phyloP scores from a whole-genome alignment of 2,888 invertebrate species.

The Odiellus spinosus region DNA sequence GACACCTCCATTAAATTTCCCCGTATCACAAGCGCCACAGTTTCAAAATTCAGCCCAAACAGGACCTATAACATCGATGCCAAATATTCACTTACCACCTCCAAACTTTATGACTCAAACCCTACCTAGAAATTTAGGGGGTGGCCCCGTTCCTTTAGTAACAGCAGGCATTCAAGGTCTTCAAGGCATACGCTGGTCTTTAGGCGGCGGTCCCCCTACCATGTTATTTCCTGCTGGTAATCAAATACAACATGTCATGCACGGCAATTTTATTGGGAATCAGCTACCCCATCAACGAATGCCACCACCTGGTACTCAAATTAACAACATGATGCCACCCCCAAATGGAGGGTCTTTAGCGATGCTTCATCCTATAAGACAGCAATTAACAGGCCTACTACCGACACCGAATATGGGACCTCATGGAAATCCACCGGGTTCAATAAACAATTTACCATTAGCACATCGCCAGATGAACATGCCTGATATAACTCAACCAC shows the following conservation, averaged over 20 bases:
- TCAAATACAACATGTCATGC: slow-evolving; percentile 15
- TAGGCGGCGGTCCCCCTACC: slow-evolving; percentile 8
- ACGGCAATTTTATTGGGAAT: slow-evolving; percentile 14
- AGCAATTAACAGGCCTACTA: slow-evolving; percentile 8
- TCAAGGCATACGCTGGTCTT: slow-evolving; percentile 8
- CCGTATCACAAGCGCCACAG: slow-evolving; percentile 18
- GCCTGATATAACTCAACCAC: slow-evolving; percentile 7
- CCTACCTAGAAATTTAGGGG: slow-evolving; percentile 6
- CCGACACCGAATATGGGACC: too few relatives aligned
- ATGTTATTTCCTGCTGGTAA: slow-evolving; percentile 9
- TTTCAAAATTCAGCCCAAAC: too few relatives aligned
- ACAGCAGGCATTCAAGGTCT: too few relatives aligned
- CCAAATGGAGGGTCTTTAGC: neutral
- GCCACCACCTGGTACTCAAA: slow-evolving; percentile 12
- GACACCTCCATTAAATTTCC: slow-evolving; percentile 9
- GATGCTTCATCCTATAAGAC: slow-evolving; percentile 8
- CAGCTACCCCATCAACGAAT: slow-evolving; percentile 8
- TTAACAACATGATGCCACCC: slow-evolving; percentile 4
- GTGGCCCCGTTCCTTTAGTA: too few relatives aligned
- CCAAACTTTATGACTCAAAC: slow-evolving; percentile 21
- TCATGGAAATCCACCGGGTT: neutral
- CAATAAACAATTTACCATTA: slow-evolving; percentile 7
- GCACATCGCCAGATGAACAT: slow-evolving; percentile 9
- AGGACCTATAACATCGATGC: slow-evolving; percentile 8
- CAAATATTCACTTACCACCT: slow-evolving; percentile 21